Evolutionary conservation across 1,140 invertebrate genomes (phyloP), one percentile per base, ranked within the genome.

Genomic region (Meloidogyne exigua): DNA sequence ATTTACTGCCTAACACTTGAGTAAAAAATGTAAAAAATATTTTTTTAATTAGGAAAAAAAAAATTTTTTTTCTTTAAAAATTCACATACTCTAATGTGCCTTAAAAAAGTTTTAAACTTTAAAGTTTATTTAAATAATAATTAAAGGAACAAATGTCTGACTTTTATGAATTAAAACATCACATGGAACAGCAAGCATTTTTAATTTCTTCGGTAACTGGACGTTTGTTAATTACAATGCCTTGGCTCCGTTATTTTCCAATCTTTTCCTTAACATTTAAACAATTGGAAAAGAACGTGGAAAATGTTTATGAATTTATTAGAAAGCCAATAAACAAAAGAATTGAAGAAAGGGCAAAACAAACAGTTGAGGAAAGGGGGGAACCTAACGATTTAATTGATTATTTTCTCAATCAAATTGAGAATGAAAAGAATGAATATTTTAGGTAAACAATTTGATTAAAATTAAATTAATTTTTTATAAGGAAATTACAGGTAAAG

Each of bases 151-250:
- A 42, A 18, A 42, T 36, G 39, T n/a, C 39, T 32, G 66, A 23
- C n/a, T 68, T 68, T n/a, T 42, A 68, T 21, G 66, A 68, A 42
- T n/a, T 68, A 42, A 68, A 68, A 21, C n/a, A 42, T 32, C 66
- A 68, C 9, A 23, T 68, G 66, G 39, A 68, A 32, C 18, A 32
- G n/a, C 28, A 73, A 25, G 23, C n/a, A n/a, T 32, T n/a, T 42
- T 5, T 68, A 32, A 5, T 36, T 18, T 32, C 28, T n/a, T 36
- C 28, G n/a, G 1, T 42, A 36, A 32, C 28, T 21, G 66, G n/a
- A 5, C 21, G 18, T 36, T n/a, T 68, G 66, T 42, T 68, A n/a
- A 42, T 36, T 1, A 36, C 66, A n/a, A 68, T 68, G 66, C 66
- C 66, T 68, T 68, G 66, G 66, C 66, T 68, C n/a, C 28, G 21